Evolutionary conservation across 2,113 vertebrate genomes (phyloP).

Genomic region (Esox niger): DNA sequence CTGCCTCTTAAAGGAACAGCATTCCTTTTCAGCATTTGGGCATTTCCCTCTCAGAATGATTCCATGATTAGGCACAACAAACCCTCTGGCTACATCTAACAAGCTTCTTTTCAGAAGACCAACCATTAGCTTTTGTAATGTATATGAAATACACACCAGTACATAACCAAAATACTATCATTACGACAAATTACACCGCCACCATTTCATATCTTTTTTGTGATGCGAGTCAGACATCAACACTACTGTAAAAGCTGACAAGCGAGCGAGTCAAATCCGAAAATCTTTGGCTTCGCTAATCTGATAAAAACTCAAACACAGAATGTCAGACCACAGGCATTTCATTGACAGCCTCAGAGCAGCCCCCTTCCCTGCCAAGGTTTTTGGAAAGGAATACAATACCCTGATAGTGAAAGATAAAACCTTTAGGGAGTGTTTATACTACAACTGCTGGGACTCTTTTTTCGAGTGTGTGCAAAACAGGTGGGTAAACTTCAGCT

Average conservation of each 20-base stretch:
- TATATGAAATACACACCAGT: background rate
- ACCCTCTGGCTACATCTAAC: slow-evolving; percentile 1
- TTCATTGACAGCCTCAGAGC: slow-evolving; percentile 28
- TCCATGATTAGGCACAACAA: slow-evolving; percentile 31
- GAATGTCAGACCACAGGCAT: background rate
- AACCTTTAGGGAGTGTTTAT: slow-evolving; percentile 64
- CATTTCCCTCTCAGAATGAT: slow-evolving; percentile 18
- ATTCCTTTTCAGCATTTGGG: slow-evolving; percentile 25
- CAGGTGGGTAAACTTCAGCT: slow-evolving; percentile 86
- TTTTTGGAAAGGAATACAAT: background rate
- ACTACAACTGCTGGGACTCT: slow-evolving; percentile 70
- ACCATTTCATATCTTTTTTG: background rate
- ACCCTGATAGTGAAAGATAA: slow-evolving; percentile 21
- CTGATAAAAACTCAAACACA: slow-evolving; percentile 4
- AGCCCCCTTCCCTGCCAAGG: slow-evolving; percentile 12
- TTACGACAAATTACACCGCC: background rate
- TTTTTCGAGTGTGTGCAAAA: slow-evolving; percentile 75
- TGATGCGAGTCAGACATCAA: background rate
- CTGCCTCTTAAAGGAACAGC: slow-evolving; percentile 80
- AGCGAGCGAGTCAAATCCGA: background rate
- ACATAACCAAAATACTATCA: background rate
- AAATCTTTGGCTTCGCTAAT: slow-evolving; percentile 1
- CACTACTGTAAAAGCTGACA: background rate
- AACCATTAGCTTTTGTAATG: background rate
- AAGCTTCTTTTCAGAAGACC: background rate